phyloP scores from a whole-genome alignment of 1,140 invertebrate genomes.

The Drosophila kikkawai region DNA sequence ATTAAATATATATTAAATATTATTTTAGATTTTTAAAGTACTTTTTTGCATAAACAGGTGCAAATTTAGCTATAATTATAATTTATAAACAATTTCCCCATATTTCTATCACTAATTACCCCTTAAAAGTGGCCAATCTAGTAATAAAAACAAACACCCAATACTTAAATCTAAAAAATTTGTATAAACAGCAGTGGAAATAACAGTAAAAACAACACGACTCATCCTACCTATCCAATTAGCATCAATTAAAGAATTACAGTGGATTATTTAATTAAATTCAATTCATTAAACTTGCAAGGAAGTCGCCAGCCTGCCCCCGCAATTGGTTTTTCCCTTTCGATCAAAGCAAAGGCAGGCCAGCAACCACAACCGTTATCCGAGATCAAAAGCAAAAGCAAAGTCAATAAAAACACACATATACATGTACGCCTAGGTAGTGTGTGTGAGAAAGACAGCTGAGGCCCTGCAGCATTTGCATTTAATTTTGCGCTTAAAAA shows the following conservation, averaged over 20 bases:
- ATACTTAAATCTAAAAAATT: not conserved
- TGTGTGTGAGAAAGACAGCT: not conserved
- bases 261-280: conserved; percentile 1
- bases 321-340: conserved; percentile 2
- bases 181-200: not conserved
- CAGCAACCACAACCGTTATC: not conserved
- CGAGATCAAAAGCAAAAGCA: conserved; percentile 5
- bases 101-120: not conserved
- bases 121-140: not conserved
- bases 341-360: not conserved
- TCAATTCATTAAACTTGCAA: conserved; percentile 8
- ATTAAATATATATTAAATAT: no score
- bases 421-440: not conserved
- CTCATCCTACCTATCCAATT: not conserved
- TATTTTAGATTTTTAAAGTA: no score
- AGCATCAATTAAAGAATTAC: conserved; percentile 1
- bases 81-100: not conserved
- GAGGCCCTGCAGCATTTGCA: not conserved
- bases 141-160: not conserved
- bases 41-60: no score
- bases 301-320: not conserved
- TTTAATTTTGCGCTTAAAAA: not conserved
- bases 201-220: not conserved
- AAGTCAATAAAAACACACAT: not conserved
- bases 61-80: no score